phyloP scores from a whole-genome alignment of 2,113 vertebrate species.

The Salvelinus namaycush region DNA sequence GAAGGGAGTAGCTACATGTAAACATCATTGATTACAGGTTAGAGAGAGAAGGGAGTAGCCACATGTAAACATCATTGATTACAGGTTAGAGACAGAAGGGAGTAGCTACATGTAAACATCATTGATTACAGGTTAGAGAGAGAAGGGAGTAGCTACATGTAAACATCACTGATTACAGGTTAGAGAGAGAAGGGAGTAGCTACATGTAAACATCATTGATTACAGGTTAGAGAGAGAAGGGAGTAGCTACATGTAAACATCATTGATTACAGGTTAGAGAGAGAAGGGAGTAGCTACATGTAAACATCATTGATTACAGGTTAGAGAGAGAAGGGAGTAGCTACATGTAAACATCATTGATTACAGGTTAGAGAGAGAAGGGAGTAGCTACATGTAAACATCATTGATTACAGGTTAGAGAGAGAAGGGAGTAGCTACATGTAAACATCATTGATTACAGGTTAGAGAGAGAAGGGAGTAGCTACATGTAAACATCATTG shows the following conservation, averaged over 20 bases:
- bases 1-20: not conserved
- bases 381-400: not conserved
- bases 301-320: no score
- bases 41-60: not conserved
- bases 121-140: constrained; percentile 51
- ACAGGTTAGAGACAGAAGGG: constrained; percentile 36
- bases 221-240: constrained; percentile 40
- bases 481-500: not conserved
- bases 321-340: not conserved
- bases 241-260: not conserved
- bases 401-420: constrained; percentile 52
- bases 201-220: constrained; percentile 36
- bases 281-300: not conserved
- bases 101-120: constrained; percentile 1
- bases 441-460: no score
- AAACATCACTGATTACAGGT: no score
- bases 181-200: not conserved
- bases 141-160: no score
- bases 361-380: constrained; percentile 42
- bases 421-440: not conserved
- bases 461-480: not conserved
- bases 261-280: constrained; percentile 52
- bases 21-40: no score
- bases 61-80: constrained; percentile 39
- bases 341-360: constrained; percentile 31